Evolutionary conservation across 2,888 invertebrate species (phyloP), one percentile per base, ranked within the genome.

Genomic region (Salticus scenicus): DNA sequence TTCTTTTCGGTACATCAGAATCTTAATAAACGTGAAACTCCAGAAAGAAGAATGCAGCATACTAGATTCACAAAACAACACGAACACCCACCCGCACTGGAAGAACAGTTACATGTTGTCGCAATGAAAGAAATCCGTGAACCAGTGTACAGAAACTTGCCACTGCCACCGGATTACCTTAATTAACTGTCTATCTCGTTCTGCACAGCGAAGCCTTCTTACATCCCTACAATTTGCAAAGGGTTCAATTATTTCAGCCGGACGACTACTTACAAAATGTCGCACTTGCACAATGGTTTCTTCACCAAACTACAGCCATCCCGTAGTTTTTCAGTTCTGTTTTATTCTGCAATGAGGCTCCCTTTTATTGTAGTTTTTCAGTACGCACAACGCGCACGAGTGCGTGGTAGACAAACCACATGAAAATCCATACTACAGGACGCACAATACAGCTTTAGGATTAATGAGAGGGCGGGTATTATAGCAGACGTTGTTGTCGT

Each of bases 381-480:
- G 17, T 74, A 57, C 31, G 10, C 73, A 33, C 20, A 74, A 63
- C 7, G 14, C 37, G 73, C 27, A 74, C 63, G 33, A 33, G 63
- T 74, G 33, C 24, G 37, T 63, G 37, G 1, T 33, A 37, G 24
- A 63, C 31, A 74, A 37, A 8, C 57, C 63, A 28, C 73, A 74
- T 57, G 14, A 0, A n/a, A 63, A n/a, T n/a, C 63, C 24, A 8
- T 33, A 74, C 63, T 37, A 74, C 24, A 57, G 10, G 73, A 57
- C 27, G 37, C 73, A 74, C 37, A 74, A 33, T 33, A 37, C 8
- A 24, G 0, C 63, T 30, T 74, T n/a, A 17, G 63, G 31, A 37
- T 74, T 74, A 63, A 74, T 74, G 33, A 24, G 37, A 33, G 37
- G 37, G 37, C 63, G 24, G 27, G 63, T 27, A 74, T 74, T 37